phyloP scores from a whole-genome alignment of 2,888 invertebrate genomes.

The Orthosia gracilis region DNA sequence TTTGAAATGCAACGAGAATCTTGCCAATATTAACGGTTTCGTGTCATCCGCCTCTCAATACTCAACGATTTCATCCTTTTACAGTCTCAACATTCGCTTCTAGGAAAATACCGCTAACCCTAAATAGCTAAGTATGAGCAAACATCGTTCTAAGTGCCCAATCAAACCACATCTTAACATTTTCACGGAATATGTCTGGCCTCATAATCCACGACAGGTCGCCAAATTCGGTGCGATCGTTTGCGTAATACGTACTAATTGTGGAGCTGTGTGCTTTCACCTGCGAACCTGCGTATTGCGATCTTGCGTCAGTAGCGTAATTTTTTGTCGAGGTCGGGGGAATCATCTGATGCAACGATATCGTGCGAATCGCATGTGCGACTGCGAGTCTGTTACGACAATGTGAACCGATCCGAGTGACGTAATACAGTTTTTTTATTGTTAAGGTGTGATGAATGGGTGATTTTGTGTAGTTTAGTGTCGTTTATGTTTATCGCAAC shows the following conservation, averaged over 20 bases:
- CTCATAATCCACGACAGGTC: conserved; percentile 60
- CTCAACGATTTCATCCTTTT: conserved; percentile 18
- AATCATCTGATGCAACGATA: conserved; percentile 59
- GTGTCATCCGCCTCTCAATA: conserved; percentile 5
- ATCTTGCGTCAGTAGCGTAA: conserved; percentile 74
- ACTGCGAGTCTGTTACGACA: conserved; percentile 56
- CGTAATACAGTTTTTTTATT: conserved; percentile 55
- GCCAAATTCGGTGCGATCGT: conserved; percentile 64
- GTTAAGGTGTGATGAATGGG: conserved; percentile 51
- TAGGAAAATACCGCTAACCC: conserved; percentile 46
- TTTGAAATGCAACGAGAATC: neutral
- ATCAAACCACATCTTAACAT: conserved; percentile 40
- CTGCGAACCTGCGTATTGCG: conserved; percentile 61
- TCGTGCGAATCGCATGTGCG: conserved; percentile 64
- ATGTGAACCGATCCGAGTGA: conserved; percentile 56
- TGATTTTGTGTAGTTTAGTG: conserved; percentile 40
- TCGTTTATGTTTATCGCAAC: conserved; percentile 33
- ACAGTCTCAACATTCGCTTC: neutral
- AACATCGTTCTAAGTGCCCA: conserved; percentile 26
- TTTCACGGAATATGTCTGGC: conserved; percentile 60
- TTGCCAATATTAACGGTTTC: neutral
- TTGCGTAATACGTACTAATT: conserved; percentile 76
- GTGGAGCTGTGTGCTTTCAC: conserved; percentile 71
- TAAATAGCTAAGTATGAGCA: conserved; percentile 33
- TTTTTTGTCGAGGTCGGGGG: conserved; percentile 67